Percentiles rank a stretch among this genome's conserved stretches.
Evolutionary conservation across 92 coral and sea anemone species (phyloP).

Genomic region (Muricea muricata): DNA sequence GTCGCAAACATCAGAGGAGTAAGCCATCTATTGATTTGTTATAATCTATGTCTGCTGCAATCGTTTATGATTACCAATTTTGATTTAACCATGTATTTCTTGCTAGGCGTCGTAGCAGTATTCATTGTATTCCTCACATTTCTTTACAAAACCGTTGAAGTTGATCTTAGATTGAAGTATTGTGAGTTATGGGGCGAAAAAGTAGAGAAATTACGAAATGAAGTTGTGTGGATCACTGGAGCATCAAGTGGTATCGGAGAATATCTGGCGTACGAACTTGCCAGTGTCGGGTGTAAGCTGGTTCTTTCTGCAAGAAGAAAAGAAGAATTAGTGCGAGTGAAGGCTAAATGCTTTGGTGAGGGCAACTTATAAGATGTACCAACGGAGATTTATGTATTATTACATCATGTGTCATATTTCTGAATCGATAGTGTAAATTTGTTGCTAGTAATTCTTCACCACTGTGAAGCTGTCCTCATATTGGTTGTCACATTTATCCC

Average conservation of each 20-base stretch:
- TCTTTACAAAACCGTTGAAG: constrained; percentile 63
- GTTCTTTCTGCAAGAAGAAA: constrained; percentile 90
- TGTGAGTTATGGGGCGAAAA: constrained; percentile 78
- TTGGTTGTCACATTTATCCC: too few relatives aligned
- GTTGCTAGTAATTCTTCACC: too few relatives aligned
- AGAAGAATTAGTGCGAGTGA: constrained; percentile 88
- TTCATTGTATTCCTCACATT: constrained; percentile 50
- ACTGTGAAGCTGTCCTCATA: too few relatives aligned
- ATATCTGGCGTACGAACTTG: constrained; percentile 83
- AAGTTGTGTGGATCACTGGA: constrained; percentile 98
- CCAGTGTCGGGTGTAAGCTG: constrained; percentile 82
- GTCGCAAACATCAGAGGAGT: too few relatives aligned
- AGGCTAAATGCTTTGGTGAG: constrained; percentile 80
- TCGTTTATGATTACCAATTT: too few relatives aligned
- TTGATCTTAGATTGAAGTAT: constrained; percentile 82
- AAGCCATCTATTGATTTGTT: too few relatives aligned
- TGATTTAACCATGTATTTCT: not conserved
- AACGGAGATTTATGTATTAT: too few relatives aligned
- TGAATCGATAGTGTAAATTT: too few relatives aligned
- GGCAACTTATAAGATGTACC: too few relatives aligned
- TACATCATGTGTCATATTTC: too few relatives aligned
- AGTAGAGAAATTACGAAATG: constrained; percentile 79
- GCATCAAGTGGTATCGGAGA: constrained; percentile 99
- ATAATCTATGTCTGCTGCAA: too few relatives aligned
- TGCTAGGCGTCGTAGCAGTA: constrained; percentile 54